Evolutionary conservation across 2,797 vertebrate genomes (phyloP), one percentile per base, ranked within the genome.

Genomic region (Clarias platycephalus): DNA sequence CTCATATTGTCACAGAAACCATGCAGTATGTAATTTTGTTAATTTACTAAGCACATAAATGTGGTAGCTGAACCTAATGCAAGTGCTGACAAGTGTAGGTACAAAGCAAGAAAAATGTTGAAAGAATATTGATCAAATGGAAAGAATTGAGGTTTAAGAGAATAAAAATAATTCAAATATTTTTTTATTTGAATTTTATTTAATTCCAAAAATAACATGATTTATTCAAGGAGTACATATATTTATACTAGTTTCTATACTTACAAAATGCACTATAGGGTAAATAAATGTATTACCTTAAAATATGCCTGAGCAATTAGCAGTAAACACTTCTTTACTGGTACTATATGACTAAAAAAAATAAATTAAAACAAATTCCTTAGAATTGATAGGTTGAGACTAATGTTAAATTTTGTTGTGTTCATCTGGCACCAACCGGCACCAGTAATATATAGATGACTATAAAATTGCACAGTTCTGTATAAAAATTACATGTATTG

Each of bases 261-360:
- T 83, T 85, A 85, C 22, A 86, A 71, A 74, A 78, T 77, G 64
- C n/a, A 75, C n/a, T 16, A 40, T 24, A 66, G 37, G 57, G 53
- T 49, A 60, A 81, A 75, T 70, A 75, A 44, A 62, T 64, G 15
- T 64, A 49, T 72, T 77, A 68, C 72, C 22, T 60, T 31, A 77
- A 62, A 77, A 44, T 31, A 84, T 80, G 70, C 70, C 37, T 53
- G 16, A 79, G 57, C 40, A 62, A 40, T 55, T 80, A 80, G 62
- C 71, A 79, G 68, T 84, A 86, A 87, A 77, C 80, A 82, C 26
- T 58, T 78, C 82, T 78, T 20, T 37, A 68, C 2, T 60, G 34
- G 55, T 70, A 26, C 28, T 80, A 67, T 20, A 49, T 76, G 22
- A 63, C n/a, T 7, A 64, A 13, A 76, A 22, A 3, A 16, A 74